Evolutionary conservation across 1,140 invertebrate genomes (phyloP).

Genomic region (Procambarus virginalis): DNA sequence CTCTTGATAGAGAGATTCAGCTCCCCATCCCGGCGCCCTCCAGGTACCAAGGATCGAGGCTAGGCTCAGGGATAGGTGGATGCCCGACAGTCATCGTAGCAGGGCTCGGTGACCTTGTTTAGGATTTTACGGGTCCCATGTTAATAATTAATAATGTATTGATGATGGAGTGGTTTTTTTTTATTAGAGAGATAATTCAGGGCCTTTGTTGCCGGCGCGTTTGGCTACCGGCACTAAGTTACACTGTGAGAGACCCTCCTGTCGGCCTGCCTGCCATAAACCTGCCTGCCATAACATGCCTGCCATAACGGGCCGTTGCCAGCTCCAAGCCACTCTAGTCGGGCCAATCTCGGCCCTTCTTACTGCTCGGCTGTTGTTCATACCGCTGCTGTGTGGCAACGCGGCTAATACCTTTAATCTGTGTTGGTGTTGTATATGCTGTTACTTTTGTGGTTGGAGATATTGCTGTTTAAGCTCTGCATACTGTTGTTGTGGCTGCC

Average conservation of each 20-base stretch:
- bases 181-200: neutral
- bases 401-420: no score
- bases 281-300: neutral
- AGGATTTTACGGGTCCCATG: neutral
- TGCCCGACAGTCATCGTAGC: neutral
- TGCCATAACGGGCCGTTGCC: neutral
- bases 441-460: neutral
- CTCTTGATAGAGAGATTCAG: neutral
- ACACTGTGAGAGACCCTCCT: neutral
- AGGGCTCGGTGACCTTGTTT: neutral
- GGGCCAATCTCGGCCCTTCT: neutral
- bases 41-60: neutral
- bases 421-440: neutral
- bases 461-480: neutral
- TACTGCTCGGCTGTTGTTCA: no score
- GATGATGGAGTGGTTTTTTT: neutral
- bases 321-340: neutral
- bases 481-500: neutral
- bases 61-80: neutral
- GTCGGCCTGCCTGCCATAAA: neutral
- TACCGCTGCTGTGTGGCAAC: neutral
- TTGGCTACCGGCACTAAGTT: neutral
- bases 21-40: neutral
- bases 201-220: slow-evolving; percentile 10
- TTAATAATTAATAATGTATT: slow-evolving; percentile 18